A percentile compares a stretch with the other conserved stretches of the same genome.
Conservation (phyloP, 2,113 vertebrate species). For the Sinosuthora webbiana region DNA sequence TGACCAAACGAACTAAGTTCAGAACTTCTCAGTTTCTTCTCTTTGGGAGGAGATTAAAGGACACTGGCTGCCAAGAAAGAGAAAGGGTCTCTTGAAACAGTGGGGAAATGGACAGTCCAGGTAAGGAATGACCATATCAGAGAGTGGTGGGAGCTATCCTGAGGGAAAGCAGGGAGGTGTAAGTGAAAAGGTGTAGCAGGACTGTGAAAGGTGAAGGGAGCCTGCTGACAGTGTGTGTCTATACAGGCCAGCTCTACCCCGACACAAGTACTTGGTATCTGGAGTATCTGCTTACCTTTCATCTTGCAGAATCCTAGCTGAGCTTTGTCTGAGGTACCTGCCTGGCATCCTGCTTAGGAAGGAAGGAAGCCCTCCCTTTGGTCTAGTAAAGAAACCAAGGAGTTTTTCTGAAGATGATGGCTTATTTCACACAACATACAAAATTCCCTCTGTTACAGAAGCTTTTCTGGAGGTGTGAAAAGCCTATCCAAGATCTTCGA, state of each 20-base stretch:
- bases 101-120: background rate
- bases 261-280: background rate
- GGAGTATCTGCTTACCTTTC: background rate
- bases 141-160: background rate
- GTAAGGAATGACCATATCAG: background rate
- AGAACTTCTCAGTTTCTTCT: background rate
- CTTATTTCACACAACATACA: background rate
- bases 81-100: background rate
- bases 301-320: background rate
- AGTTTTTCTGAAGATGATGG: background rate
- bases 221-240: background rate
- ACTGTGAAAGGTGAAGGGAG: background rate
- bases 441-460: background rate
- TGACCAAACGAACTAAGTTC: accelerated
- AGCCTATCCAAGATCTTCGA: background rate
- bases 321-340: background rate
- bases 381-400: background rate
- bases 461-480: background rate
- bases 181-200: background rate
- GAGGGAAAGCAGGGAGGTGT: background rate
- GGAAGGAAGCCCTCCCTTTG: background rate
- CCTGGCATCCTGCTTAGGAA: background rate
- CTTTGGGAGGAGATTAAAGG: background rate
- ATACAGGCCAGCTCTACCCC: background rate
- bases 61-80: background rate